These are phyloP conservation scores for Cyclargus thomasi DNA, from an alignment of 1,140 invertebrate species.

Conservation along the genomic window DNA sequence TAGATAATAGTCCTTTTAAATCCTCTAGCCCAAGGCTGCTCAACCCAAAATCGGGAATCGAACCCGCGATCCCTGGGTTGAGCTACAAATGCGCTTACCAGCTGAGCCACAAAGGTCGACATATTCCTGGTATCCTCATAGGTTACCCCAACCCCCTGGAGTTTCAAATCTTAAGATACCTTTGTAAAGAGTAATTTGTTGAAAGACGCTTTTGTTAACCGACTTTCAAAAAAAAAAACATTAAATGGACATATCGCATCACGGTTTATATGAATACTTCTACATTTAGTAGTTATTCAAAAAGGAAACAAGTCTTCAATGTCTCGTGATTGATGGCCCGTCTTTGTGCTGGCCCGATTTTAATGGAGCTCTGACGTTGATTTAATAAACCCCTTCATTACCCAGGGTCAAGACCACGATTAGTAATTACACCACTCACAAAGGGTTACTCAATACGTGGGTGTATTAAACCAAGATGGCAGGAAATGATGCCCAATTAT, in stretches of 20 bases:
- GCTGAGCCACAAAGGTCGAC: no score
- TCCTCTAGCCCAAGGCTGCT: no score
- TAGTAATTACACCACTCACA: slow-evolving; percentile 43
- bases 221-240: background rate
- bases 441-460: background rate
- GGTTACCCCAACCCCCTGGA: no score
- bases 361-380: slow-evolving; percentile 71
- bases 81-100: no score
- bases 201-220: no score
- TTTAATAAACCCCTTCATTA: slow-evolving; percentile 74
- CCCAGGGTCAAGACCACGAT: slow-evolving; percentile 48
- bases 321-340: slow-evolving; percentile 60
- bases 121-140: no score
- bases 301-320: slow-evolving; percentile 29
- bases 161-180: no score
- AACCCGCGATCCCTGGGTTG: no score
- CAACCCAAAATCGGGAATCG: no score
- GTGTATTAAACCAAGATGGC: background rate
- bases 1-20: background rate
- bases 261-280: background rate
- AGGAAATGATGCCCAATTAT: slow-evolving; percentile 1
- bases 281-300: slow-evolving; percentile 38
- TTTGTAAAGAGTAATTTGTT: no score
- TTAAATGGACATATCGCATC: background rate
- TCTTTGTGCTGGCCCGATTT: slow-evolving; percentile 44